Percentiles rank a stretch among this genome's conserved stretches.
Evolutionary conservation across 2,888 invertebrate genomes (phyloP).

Genomic region (Deroplatys truncata): DNA sequence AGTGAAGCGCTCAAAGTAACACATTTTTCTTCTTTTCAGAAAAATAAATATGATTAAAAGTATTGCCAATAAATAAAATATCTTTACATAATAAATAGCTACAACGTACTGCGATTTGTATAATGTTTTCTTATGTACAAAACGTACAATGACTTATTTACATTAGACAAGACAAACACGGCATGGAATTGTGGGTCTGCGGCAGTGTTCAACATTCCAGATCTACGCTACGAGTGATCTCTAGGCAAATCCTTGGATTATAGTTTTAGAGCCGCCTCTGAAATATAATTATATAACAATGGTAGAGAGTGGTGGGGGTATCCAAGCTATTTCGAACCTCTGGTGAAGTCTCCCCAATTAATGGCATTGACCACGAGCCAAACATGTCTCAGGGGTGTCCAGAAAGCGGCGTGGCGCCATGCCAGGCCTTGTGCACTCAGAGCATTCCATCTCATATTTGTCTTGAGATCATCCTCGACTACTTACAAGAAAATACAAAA

Average conservation of each 20-base stretch:
- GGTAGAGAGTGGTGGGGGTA: background rate
- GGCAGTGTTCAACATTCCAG: background rate
- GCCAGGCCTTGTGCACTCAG: too few relatives aligned
- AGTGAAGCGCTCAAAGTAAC: background rate
- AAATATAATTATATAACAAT: background rate
- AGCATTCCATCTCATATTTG: too few relatives aligned
- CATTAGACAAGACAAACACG: slow-evolving; percentile 6
- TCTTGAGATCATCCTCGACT: too few relatives aligned
- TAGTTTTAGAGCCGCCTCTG: too few relatives aligned
- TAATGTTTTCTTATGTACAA: slow-evolving; percentile 15
- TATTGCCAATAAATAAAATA: slow-evolving; percentile 1
- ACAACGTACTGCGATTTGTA: background rate
- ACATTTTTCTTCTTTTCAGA: background rate
- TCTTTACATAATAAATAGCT: slow-evolving; percentile 6
- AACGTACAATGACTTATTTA: slow-evolving; percentile 11
- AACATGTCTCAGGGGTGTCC: too few relatives aligned
- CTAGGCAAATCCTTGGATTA: too few relatives aligned
- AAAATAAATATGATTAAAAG: background rate
- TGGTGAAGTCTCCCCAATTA: too few relatives aligned
- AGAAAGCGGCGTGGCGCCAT: too few relatives aligned
- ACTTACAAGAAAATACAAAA: too few relatives aligned
- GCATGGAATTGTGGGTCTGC: background rate
- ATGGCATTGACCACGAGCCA: too few relatives aligned
- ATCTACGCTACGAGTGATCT: too few relatives aligned
- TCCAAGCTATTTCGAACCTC: too few relatives aligned